A percentile compares a stretch with the other conserved stretches of the same genome.
These are phyloP conservation scores for Parus major DNA, from an alignment of 2,113 vertebrate genomes.

Conservation along the genomic window DNA sequence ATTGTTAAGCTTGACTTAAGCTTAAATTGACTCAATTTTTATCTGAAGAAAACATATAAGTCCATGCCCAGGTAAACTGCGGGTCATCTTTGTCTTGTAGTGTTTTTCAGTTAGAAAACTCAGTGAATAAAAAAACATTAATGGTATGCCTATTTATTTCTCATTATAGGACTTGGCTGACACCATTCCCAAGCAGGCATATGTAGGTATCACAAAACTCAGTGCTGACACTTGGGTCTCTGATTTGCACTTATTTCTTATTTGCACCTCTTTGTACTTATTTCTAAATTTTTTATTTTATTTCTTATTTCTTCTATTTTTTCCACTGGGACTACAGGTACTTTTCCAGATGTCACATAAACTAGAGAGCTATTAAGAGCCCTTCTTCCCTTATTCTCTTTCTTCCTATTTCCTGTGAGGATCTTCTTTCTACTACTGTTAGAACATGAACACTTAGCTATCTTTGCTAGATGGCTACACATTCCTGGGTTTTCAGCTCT, in stretches of 20 bases:
- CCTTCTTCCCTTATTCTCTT: neutral
- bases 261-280: neutral
- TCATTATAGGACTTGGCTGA: neutral
- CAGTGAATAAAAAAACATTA: neutral
- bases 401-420: neutral
- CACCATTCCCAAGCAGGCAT: neutral
- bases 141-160: neutral
- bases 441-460: neutral
- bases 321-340: neutral
- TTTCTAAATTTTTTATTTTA: neutral
- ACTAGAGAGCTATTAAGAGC: neutral
- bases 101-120: neutral
- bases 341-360: neutral
- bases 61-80: neutral
- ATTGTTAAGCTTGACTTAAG: neutral
- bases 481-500: neutral
- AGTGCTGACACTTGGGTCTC: neutral
- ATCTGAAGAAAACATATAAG: neutral
- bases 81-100: neutral
- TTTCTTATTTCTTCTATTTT: neutral
- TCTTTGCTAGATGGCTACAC: neutral
- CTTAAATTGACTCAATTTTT: neutral
- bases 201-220: neutral
- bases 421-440: neutral
- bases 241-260: neutral